Conservation (phyloP, 2,888 invertebrate species). For the Dusona sp. region DNA sequence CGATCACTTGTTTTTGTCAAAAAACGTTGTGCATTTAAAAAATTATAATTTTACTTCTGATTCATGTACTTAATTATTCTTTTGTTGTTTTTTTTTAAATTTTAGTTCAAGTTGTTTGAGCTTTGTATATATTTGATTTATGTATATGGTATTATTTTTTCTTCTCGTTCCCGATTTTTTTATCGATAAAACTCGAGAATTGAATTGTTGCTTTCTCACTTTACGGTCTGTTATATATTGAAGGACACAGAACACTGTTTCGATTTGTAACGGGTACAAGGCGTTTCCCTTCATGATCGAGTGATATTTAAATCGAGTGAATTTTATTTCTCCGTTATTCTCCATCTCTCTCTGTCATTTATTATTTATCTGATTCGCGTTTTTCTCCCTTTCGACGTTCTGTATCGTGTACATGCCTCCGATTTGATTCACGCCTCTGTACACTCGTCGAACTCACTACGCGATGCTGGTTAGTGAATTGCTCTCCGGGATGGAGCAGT, state of each 20-base stretch:
- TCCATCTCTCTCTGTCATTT: constrained; percentile 26
- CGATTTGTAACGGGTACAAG: constrained; percentile 62
- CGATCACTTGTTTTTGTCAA: not conserved
- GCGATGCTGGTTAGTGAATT: constrained; percentile 52
- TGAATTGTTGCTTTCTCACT: not conserved
- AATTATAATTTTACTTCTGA: not conserved
- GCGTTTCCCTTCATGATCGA: constrained; percentile 54
- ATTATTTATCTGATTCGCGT: constrained; percentile 20
- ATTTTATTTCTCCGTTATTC: constrained; percentile 29
- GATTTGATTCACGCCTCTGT: constrained; percentile 50
- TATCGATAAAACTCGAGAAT: not conserved
- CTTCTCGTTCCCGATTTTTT: not conserved
- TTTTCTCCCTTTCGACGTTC: constrained; percentile 11
- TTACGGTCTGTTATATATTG: constrained; percentile 23
- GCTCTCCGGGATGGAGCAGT: constrained; percentile 25
- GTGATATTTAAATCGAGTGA: constrained; percentile 62
- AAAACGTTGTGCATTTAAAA: too few species aligned
- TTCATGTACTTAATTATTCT: not conserved
- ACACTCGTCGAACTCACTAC: constrained; percentile 63
- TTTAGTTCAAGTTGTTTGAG: not conserved
- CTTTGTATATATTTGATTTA: not conserved
- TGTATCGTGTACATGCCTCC: constrained; percentile 4
- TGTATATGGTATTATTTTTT: not conserved
- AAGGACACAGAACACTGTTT: constrained; percentile 56
- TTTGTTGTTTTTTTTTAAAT: not conserved